A percentile compares a stretch with the other conserved stretches of the same genome.
Conservation (phyloP, 2,797 vertebrate species). For the Pipistrellus nathusii region DNA sequence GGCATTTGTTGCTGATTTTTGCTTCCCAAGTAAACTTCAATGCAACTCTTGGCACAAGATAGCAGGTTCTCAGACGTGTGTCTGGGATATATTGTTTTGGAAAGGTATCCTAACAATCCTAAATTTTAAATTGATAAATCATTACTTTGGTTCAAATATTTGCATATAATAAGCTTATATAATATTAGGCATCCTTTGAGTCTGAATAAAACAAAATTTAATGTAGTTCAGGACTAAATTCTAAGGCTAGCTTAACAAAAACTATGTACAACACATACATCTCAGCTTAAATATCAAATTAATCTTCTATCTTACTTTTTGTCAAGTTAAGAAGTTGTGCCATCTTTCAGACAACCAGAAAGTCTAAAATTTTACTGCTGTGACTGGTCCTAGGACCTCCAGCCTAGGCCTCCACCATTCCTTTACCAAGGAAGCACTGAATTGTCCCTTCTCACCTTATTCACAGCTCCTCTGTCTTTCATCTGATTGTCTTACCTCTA, state of each 20-base stretch:
- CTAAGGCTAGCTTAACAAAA: neutral
- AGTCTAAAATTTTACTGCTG: neutral
- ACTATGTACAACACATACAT: neutral
- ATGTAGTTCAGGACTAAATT: neutral
- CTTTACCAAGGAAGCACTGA: neutral
- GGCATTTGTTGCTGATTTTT: neutral
- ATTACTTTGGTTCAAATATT: neutral
- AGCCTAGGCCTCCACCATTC: neutral
- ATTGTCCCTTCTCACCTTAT: neutral
- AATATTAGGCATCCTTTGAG: neutral
- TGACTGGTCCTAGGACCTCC: neutral
- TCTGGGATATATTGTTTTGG: neutral
- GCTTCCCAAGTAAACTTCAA: neutral
- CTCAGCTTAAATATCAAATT: neutral
- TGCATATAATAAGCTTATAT: neutral
- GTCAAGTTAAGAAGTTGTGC: neutral
- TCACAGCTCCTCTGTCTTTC: neutral
- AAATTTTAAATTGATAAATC: neutral
- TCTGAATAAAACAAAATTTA: neutral
- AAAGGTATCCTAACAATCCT: neutral
- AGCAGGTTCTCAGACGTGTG: neutral
- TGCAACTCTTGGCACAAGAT: neutral
- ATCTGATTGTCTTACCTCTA: slow-evolving; percentile 1
- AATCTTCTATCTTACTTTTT: neutral
- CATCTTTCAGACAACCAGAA: neutral